A percentile compares a stretch with the other conserved stretches of the same genome.
phyloP scores from a whole-genome alignment of 2,113 vertebrate species.

The Neolamprologus toae region DNA sequence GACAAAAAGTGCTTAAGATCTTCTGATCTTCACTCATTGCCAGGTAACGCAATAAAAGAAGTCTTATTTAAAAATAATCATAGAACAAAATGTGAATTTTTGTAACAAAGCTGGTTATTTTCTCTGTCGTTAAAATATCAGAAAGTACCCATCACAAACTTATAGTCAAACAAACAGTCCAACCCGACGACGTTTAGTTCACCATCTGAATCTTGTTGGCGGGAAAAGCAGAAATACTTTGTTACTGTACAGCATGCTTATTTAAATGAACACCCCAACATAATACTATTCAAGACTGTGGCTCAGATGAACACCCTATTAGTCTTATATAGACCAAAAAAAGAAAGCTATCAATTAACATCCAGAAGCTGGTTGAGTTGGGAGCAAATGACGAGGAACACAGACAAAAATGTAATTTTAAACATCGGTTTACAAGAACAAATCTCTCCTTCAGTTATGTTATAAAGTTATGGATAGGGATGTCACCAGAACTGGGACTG shows the following conservation, averaged over 20 bases:
- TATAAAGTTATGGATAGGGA: background rate
- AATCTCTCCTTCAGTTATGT: background rate
- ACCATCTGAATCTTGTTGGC: background rate
- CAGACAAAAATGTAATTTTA: background rate
- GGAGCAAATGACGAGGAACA: background rate
- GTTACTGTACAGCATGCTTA: background rate
- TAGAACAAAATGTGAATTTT: background rate
- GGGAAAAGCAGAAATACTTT: background rate
- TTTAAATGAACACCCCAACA: background rate
- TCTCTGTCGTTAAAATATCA: background rate
- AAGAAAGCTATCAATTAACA: background rate
- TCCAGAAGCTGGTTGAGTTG: background rate
- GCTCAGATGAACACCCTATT: background rate
- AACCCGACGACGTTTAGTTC: background rate
- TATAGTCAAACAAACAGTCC: background rate
- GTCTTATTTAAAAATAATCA: background rate
- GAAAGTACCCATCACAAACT: background rate
- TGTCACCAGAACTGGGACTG: background rate
- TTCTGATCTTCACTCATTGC: background rate
- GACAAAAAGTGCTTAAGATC: background rate
- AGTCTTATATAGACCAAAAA: background rate
- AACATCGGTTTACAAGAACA: background rate
- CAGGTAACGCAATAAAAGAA: fast-evolving
- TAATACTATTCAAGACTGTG: background rate
- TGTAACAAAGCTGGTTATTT: background rate